These are phyloP conservation scores for Tachystola acroxantha DNA, from an alignment of 2,888 invertebrate species.

Conservation along the genomic window DNA sequence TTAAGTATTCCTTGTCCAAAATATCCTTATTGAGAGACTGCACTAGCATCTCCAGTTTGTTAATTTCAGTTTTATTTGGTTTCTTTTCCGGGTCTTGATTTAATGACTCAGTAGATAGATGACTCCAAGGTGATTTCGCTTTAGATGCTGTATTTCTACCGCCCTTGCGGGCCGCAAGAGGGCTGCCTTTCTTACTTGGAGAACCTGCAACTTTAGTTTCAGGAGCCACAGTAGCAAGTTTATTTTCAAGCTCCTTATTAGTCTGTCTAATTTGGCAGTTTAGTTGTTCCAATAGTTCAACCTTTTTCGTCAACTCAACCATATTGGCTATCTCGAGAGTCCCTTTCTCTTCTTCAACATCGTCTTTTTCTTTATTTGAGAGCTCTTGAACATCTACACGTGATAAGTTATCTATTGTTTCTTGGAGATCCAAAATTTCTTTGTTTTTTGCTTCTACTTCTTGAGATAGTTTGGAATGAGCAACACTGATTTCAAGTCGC, in stretches of 20 bases:
- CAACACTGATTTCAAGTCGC: conserved; percentile 70
- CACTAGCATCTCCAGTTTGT: conserved; percentile 54
- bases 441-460: conserved; percentile 70
- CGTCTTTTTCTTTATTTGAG: conserved; percentile 35
- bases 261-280: conserved; percentile 74
- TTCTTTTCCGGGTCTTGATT: conserved; percentile 62
- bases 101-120: conserved; percentile 53
- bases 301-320: conserved; percentile 63
- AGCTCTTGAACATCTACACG: conserved; percentile 15
- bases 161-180: conserved; percentile 57
- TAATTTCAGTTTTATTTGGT: conserved; percentile 44
- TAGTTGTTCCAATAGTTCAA: conserved; percentile 71
- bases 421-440: conserved; percentile 53
- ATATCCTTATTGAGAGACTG: conserved; percentile 71
- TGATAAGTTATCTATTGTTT: conserved; percentile 40
- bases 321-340: conserved; percentile 65
- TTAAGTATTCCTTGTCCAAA: conserved; percentile 60
- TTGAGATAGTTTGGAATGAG: conserved; percentile 73
- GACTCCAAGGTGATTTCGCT: conserved; percentile 67
- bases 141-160: conserved; percentile 60
- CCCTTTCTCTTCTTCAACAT: conserved; percentile 79
- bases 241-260: conserved; percentile 74
- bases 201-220: conserved; percentile 45
- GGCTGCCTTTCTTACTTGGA: conserved; percentile 56
- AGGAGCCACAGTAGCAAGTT: conserved; percentile 46